A percentile compares a stretch with the other conserved stretches of the same genome.
Evolutionary conservation across 2,113 vertebrate species (phyloP).

Genomic region (Phrynosoma blainvillii): DNA sequence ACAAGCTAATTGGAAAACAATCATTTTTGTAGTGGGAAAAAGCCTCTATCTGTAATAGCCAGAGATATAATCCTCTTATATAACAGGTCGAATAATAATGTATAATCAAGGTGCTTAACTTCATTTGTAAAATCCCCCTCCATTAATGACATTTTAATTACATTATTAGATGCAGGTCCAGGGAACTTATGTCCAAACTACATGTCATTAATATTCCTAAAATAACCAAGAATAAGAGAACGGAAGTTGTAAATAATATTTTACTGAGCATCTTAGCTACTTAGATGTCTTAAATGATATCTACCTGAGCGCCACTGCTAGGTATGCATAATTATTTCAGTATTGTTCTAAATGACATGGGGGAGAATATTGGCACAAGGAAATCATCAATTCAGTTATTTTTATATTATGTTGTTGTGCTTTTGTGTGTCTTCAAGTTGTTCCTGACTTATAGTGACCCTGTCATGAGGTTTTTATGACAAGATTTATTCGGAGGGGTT

Average conservation of each 20-base stretch:
- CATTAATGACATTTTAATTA: constrained; percentile 70
- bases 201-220: constrained; percentile 46
- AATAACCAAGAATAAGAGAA: constrained; percentile 45
- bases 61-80: constrained; percentile 60
- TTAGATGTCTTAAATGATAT: constrained; percentile 11
- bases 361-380: constrained; percentile 11
- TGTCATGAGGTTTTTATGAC: too few species aligned
- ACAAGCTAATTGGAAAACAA: constrained; percentile 48
- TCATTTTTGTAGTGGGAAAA: constrained; percentile 50
- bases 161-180: constrained; percentile 57
- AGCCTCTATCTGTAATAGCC: constrained; percentile 41
- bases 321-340: constrained; percentile 36
- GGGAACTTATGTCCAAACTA: constrained; percentile 59
- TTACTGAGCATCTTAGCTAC: constrained; percentile 38
- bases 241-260: constrained; percentile 42
- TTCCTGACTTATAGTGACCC: too few species aligned
- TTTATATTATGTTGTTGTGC: too few species aligned
- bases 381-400: not conserved
- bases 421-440: too few species aligned
- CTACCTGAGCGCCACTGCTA: constrained; percentile 38
- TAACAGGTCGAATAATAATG: constrained; percentile 58
- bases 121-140: constrained; percentile 65
- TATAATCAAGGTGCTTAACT: constrained; percentile 58
- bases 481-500: too few species aligned
- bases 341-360: constrained; percentile 31